Percentiles rank a stretch among this genome's conserved stretches.
phyloP scores from a whole-genome alignment of 2,888 invertebrate species.

The Bombylius major region DNA sequence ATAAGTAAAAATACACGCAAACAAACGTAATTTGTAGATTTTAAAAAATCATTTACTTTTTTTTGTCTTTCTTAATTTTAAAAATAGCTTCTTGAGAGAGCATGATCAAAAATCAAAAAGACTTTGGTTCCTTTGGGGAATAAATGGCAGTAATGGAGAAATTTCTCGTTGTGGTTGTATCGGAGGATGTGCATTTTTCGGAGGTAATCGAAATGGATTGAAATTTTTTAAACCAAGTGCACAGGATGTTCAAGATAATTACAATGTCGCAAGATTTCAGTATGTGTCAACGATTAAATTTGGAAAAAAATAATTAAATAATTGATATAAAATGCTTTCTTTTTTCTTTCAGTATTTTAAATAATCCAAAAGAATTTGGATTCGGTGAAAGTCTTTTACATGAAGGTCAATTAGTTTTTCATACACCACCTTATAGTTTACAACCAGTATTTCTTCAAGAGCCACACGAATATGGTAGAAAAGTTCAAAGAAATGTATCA shows the following conservation, averaged over 20 bases:
- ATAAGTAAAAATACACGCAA: slow-evolving; percentile 42
- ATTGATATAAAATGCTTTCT: neutral
- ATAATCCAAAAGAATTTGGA: slow-evolving; percentile 69
- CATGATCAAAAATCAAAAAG: slow-evolving; percentile 78
- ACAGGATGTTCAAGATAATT: slow-evolving; percentile 67
- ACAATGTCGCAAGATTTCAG: slow-evolving; percentile 57
- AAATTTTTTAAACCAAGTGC: slow-evolving; percentile 77
- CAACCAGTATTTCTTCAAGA: slow-evolving; percentile 66
- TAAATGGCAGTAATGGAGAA: slow-evolving; percentile 37
- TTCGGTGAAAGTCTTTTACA: slow-evolving; percentile 91
- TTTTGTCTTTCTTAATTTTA: slow-evolving; percentile 2
- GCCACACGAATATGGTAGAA: slow-evolving; percentile 35
- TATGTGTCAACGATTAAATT: slow-evolving; percentile 33
- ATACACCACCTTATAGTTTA: slow-evolving; percentile 76
- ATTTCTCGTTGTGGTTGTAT: slow-evolving; percentile 84
- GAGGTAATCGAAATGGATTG: slow-evolving; percentile 76
- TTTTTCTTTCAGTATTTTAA: slow-evolving; percentile 47
- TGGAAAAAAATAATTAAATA: neutral
- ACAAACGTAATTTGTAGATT: neutral
- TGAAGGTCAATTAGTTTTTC: slow-evolving; percentile 73
- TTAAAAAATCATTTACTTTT: neutral
- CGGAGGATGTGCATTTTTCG: slow-evolving; percentile 92
- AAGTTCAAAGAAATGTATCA: neutral
- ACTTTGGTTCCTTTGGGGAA: slow-evolving; percentile 89
- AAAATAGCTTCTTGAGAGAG: slow-evolving; percentile 49